A percentile compares a stretch with the other conserved stretches of the same genome.
Evolutionary conservation across 2,888 invertebrate species (phyloP).

Genomic region (Horisme vitalbata): DNA sequence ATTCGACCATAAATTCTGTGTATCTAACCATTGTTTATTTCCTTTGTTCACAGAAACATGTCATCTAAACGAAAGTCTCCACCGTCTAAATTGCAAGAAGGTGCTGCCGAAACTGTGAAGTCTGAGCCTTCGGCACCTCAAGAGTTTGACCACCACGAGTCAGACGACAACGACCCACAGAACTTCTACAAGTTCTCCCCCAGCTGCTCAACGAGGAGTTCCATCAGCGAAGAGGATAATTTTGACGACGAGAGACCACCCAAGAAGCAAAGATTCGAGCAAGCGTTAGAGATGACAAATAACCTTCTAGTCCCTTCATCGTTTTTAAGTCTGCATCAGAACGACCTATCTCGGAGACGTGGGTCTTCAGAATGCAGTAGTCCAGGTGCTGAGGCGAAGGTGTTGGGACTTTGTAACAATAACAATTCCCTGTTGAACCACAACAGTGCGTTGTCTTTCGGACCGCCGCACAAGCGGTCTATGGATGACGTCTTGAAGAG

Average conservation of each 20-base stretch:
- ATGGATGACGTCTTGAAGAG: slow-evolving; percentile 96
- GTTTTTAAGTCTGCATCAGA: slow-evolving; percentile 81
- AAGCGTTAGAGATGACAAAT: slow-evolving; percentile 84
- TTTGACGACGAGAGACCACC: slow-evolving; percentile 84
- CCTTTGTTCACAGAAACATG: slow-evolving; percentile 91
- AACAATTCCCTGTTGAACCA: slow-evolving; percentile 86
- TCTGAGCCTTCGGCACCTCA: slow-evolving; percentile 76
- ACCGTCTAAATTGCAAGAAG: slow-evolving; percentile 95
- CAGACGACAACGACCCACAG: slow-evolving; percentile 66
- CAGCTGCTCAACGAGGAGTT: slow-evolving; percentile 71
- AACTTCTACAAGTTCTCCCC: slow-evolving; percentile 78
- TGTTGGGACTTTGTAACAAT: slow-evolving; percentile 85
- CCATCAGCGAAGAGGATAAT: slow-evolving; percentile 83
- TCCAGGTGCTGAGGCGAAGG: slow-evolving; percentile 86
- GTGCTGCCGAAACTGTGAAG: slow-evolving; percentile 77
- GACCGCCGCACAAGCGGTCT: slow-evolving; percentile 86
- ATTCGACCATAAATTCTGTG: too few relatives aligned
- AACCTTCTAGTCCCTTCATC: slow-evolving; percentile 80
- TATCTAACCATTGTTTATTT: slow-evolving; percentile 1
- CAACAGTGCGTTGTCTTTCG: slow-evolving; percentile 78
- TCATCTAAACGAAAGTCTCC: slow-evolving; percentile 98
- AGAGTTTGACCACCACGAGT: slow-evolving; percentile 73
- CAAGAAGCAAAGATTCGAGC: slow-evolving; percentile 84
- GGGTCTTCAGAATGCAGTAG: slow-evolving; percentile 89
- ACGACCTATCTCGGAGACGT: slow-evolving; percentile 73